These are phyloP conservation scores for Hydrolagus colliei DNA, from an alignment of 2,797 vertebrate species.

Conservation along the genomic window DNA sequence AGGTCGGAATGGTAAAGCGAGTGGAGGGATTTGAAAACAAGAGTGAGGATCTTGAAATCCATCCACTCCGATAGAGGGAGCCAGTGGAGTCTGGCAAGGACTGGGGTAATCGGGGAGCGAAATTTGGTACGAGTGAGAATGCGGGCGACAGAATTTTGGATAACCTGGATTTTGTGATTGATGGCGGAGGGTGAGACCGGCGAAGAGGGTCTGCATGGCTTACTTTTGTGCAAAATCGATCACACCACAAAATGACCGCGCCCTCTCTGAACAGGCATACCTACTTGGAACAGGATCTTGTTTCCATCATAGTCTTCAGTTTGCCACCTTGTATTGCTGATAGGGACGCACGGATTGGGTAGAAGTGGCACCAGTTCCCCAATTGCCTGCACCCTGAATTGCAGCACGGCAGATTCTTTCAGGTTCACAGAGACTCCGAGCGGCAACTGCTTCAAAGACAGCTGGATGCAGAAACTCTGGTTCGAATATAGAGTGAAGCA, in stretches of 20 bases:
- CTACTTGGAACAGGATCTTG: constrained; percentile 85
- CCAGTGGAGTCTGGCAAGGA: too few relatives aligned
- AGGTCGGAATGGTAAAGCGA: too few relatives aligned
- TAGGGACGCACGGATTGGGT: constrained; percentile 81
- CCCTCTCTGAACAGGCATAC: neutral
- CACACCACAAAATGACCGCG: neutral
- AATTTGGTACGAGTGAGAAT: too few relatives aligned
- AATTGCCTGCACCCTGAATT: constrained; percentile 80
- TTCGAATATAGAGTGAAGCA: constrained; percentile 63
- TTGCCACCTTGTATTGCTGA: constrained; percentile 85
- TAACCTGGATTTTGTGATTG: too few relatives aligned
- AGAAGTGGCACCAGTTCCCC: constrained; percentile 87
- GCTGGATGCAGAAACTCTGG: constrained; percentile 58
- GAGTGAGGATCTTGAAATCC: too few relatives aligned
- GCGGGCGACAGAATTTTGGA: too few relatives aligned
- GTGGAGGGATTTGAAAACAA: too few relatives aligned
- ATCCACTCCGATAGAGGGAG: too few relatives aligned
- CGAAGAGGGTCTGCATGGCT: too few relatives aligned
- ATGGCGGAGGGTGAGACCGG: too few relatives aligned
- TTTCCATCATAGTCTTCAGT: constrained; percentile 89
- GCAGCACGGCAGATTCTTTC: constrained; percentile 68
- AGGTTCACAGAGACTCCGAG: constrained; percentile 63
- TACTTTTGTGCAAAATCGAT: neutral
- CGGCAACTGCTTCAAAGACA: constrained; percentile 81
- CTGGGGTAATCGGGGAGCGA: too few relatives aligned